Evolutionary conservation across 2,797 vertebrate species (phyloP).

Genomic region (Sebastes glaucus): DNA sequence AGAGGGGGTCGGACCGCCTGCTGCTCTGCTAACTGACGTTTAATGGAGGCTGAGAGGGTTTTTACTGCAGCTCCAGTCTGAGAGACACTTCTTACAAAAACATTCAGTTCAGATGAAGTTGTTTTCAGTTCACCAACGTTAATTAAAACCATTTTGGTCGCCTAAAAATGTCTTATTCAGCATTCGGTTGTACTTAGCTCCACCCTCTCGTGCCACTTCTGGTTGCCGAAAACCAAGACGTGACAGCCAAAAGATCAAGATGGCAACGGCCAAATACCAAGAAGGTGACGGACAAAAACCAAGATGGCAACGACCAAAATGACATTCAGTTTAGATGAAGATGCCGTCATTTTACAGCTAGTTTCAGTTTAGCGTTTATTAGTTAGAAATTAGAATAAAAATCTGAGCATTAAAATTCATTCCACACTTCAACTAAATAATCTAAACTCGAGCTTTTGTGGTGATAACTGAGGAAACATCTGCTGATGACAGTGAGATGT

Average conservation of each 20-base stretch:
- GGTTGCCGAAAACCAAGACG: no score
- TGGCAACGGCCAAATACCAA: no score
- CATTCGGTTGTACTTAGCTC: no score
- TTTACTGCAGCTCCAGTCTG: background rate
- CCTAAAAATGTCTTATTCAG: no score
- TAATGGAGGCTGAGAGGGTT: slow-evolving; percentile 23
- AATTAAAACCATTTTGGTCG: no score
- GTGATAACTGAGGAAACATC: background rate
- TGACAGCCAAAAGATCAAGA: no score
- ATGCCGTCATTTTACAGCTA: background rate
- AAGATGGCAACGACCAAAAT: no score
- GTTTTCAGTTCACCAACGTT: background rate
- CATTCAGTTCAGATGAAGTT: background rate
- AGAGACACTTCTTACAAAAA: slow-evolving; percentile 12
- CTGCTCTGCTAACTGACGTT: slow-evolving; percentile 16
- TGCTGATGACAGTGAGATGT: background rate
- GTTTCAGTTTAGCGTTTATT: background rate
- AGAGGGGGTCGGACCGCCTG: slow-evolving; percentile 17
- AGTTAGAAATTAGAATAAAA: background rate
- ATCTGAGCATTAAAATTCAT: background rate
- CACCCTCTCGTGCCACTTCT: no score
- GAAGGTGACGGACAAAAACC: fast-evolving
- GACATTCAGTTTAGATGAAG: background rate
- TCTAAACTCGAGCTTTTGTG: background rate
- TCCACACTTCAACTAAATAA: background rate